Evolutionary conservation across 2,888 invertebrate species (phyloP), one percentile per base, ranked within the genome.

Genomic region (Lacanobia oleracea): DNA sequence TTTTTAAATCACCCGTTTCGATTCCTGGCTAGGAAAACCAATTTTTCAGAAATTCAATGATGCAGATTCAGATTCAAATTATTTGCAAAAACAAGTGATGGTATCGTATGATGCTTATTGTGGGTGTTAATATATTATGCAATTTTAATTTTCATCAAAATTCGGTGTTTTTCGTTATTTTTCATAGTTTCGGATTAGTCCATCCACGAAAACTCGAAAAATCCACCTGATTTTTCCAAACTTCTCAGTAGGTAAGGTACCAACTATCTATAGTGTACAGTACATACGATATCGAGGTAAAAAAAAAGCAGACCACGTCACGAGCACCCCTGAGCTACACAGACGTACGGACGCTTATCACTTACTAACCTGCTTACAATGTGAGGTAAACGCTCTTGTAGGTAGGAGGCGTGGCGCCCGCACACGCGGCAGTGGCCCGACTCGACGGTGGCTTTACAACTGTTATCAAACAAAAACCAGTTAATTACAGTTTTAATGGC

Each of bases 401-500:
- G 60, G 27, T 57, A 33, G 14, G 45, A 64, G 65, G 14, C 50
- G 53, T 33, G 50, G 27, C 23, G 67, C 37, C 6, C 45, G 27
- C 23, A 64, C 37, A 6, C 45, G 21, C 70, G 60, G 63, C 59
- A 37, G 63, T 68, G 48, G 61, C 33, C 4, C 48, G 33, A 50
- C 60, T 57, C 67, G 40, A 60, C 57, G 62, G 50, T 43, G 59
- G 78, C 62, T 73, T 60, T 61, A 70, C 66, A 61, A 82, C 77
- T 86, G 88, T 89, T 90, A 86, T 88, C 87, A 86, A 90, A 87
- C 87, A 88, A 79, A 78, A 85, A 78, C 75, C 79, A 74, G 85
- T 84, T 93, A 92, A 93, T 91, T 93, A 91, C 85, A 79, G 82
- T 88, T 93, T 93, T 91, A 93, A 92, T 88, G 90, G 87, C 86